These are phyloP conservation scores for Pseudopipra pipra DNA, from an alignment of 2,113 vertebrate species.

Conservation along the genomic window DNA sequence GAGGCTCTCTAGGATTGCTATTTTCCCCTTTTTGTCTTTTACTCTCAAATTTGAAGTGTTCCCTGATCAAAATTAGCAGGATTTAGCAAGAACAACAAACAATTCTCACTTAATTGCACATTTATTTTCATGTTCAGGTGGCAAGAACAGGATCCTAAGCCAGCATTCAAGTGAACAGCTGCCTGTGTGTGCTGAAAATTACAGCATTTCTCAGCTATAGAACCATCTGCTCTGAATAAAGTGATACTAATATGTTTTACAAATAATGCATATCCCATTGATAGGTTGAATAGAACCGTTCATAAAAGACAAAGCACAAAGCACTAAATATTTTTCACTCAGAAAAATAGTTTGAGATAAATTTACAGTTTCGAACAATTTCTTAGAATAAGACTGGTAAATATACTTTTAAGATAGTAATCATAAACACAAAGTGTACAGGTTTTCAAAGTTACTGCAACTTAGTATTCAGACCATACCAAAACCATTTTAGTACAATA, in stretches of 20 bases:
- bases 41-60: not conserved
- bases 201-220: constrained; percentile 69
- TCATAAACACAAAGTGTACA: constrained; percentile 73
- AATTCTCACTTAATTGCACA: constrained; percentile 68
- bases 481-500: constrained; percentile 75
- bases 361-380: constrained; percentile 8
- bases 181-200: constrained; percentile 69
- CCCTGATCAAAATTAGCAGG: constrained; percentile 56
- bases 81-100: constrained; percentile 67
- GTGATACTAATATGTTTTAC: constrained; percentile 74
- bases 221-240: constrained; percentile 79
- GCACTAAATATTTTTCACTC: constrained; percentile 58
- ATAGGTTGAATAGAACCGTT: constrained; percentile 70
- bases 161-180: constrained; percentile 80
- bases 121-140: constrained; percentile 74
- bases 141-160: constrained; percentile 71
- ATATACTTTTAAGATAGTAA: constrained; percentile 67
- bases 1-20: not conserved
- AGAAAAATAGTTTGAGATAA: constrained; percentile 25
- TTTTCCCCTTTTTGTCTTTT: no score
- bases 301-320: constrained; percentile 57
- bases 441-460: constrained; percentile 70
- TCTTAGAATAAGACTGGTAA: constrained; percentile 45
- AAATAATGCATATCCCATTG: constrained; percentile 73
- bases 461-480: constrained; percentile 84